phyloP scores from a whole-genome alignment of 1,140 invertebrate species.

The Hirudo medicinalis region DNA sequence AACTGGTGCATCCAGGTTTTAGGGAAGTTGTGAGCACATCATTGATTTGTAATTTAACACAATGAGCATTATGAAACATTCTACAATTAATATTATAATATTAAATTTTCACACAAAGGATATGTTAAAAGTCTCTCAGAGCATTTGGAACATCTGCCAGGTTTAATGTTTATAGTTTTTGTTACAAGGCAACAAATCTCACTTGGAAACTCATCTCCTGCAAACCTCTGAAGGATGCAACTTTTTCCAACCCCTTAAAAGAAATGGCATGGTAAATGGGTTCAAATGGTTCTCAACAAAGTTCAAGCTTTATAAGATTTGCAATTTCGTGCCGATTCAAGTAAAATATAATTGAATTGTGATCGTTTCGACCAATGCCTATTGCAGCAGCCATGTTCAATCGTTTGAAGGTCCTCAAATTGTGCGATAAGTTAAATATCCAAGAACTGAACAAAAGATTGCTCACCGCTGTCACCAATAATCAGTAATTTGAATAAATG shows the following conservation, averaged over 20 bases:
- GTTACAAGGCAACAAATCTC: neutral
- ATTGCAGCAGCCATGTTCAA: neutral
- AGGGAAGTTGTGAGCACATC: too few relatives aligned
- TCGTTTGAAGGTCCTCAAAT: neutral
- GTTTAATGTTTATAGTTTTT: neutral
- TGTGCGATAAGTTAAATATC: neutral
- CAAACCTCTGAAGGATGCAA: conserved; percentile 18
- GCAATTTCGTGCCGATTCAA: neutral
- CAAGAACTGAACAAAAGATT: conserved; percentile 7
- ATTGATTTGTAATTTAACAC: too few relatives aligned
- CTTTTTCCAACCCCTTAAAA: conserved; percentile 20
- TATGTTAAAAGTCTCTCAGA: too few relatives aligned
- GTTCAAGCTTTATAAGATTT: neutral
- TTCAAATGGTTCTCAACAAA: neutral
- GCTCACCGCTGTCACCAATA: conserved; percentile 16
- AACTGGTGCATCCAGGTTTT: too few relatives aligned
- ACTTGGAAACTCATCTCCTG: conserved; percentile 14
- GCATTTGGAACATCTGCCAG: neutral
- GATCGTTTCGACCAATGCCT: neutral
- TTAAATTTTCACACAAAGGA: too few relatives aligned
- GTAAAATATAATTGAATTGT: neutral
- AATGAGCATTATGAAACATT: too few relatives aligned
- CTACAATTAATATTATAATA: too few relatives aligned
- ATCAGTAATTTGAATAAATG: conserved; percentile 17
- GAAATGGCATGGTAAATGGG: neutral